Evolutionary conservation across 1,140 invertebrate species (phyloP).

Genomic region (Drosophila sp.): DNA sequence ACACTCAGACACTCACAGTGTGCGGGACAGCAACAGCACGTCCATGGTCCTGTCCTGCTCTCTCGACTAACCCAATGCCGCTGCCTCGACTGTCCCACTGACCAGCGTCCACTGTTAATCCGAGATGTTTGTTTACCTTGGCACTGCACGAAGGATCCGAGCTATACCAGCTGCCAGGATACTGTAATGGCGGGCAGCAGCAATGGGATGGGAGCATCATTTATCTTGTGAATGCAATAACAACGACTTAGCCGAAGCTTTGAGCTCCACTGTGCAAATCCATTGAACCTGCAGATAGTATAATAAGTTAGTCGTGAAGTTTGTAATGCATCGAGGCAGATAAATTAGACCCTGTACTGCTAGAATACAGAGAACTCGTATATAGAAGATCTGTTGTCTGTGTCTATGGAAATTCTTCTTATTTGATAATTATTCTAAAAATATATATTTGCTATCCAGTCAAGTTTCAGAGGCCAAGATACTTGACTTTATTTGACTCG

Average conservation of each 20-base stretch:
- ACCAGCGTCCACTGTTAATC: conserved; percentile 77
- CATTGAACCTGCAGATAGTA: conserved; percentile 64
- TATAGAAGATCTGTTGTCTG: too few relatives aligned
- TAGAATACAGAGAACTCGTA: not conserved
- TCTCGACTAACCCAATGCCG: conserved; percentile 3
- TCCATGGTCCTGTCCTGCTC: conserved; percentile 26
- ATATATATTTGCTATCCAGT: too few relatives aligned
- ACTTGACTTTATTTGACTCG: too few relatives aligned
- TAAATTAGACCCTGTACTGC: conserved; percentile 46
- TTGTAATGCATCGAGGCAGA: conserved; percentile 36
- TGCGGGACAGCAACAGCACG: conserved; percentile 47
- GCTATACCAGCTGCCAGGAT: conserved; percentile 19
- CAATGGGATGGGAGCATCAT: conserved; percentile 56
- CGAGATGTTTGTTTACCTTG: conserved; percentile 83
- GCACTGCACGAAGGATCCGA: conserved; percentile 45
- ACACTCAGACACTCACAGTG: not conserved
- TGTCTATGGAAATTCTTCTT: too few relatives aligned
- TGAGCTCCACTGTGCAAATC: conserved; percentile 71
- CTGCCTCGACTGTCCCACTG: conserved; percentile 54
- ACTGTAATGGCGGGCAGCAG: conserved; percentile 10
- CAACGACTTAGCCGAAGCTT: conserved; percentile 79
- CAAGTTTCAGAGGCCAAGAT: too few relatives aligned
- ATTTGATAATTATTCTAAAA: too few relatives aligned
- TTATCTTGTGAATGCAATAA: conserved; percentile 81
- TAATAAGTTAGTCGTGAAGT: conserved; percentile 65